These are phyloP conservation scores for Thereva nobilitata DNA, from an alignment of 2,888 invertebrate genomes.

Conservation along the genomic window DNA sequence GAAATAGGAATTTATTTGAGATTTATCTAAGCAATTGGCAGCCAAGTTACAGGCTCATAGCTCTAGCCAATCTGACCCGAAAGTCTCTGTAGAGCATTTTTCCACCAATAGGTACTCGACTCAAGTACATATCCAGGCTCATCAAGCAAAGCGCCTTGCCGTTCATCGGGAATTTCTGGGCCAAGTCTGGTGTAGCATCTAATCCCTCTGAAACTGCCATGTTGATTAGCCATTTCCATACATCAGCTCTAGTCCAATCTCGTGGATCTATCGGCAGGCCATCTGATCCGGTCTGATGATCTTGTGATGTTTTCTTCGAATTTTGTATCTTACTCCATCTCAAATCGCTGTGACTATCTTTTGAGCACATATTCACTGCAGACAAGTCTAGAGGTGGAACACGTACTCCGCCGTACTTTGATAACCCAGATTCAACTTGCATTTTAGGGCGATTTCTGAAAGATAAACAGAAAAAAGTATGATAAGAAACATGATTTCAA, in stretches of 20 bases:
- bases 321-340: conserved; percentile 45
- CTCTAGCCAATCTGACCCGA: conserved; percentile 69
- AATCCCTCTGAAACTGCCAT: conserved; percentile 63
- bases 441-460: conserved; percentile 44
- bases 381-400: conserved; percentile 56
- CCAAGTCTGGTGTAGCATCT: conserved; percentile 55
- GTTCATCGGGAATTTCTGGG: conserved; percentile 74
- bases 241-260: conserved; percentile 72
- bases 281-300: conserved; percentile 49
- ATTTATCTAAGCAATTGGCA: not conserved
- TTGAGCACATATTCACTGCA: conserved; percentile 51
- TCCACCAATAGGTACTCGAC: conserved; percentile 70
- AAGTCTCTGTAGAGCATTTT: conserved; percentile 72
- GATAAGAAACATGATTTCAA: conserved; percentile 18
- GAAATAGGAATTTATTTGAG: conserved; percentile 29
- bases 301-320: conserved; percentile 44
- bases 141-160: conserved; percentile 79
- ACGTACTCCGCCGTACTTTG: conserved; percentile 54
- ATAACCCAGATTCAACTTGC: conserved; percentile 56
- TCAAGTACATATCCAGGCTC: conserved; percentile 75
- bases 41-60: conserved; percentile 62
- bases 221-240: conserved; percentile 67
- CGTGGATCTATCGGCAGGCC: conserved; percentile 67
- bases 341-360: conserved; percentile 47
- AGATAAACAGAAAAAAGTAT: conserved; percentile 36